These are phyloP conservation scores for Tretioscincus oriximinensis DNA, from an alignment of 2,113 vertebrate species.

Conservation along the genomic window DNA sequence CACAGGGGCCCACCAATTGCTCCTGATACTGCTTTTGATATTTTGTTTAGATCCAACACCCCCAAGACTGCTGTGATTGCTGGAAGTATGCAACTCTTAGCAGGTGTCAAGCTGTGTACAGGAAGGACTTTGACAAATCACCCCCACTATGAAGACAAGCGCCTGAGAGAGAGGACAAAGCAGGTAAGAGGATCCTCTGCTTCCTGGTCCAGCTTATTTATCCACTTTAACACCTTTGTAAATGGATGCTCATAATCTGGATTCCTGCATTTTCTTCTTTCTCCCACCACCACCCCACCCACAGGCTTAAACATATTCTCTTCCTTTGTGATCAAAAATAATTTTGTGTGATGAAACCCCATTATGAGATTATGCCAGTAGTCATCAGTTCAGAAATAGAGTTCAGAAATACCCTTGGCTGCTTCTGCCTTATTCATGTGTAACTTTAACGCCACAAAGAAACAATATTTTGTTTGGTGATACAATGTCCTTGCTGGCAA, in stretches of 20 bases:
- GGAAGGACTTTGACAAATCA: conserved; percentile 94
- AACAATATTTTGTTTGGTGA: too few species aligned
- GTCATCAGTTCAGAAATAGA: not conserved
- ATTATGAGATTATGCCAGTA: not conserved
- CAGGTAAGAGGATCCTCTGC: conserved; percentile 74
- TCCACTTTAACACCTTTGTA: not conserved
- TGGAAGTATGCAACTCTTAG: conserved; percentile 97
- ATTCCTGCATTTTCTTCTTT: not conserved
- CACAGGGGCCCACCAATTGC: too few species aligned
- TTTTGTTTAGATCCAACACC: conserved; percentile 82
- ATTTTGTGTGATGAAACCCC: not conserved
- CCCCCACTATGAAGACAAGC: conserved; percentile 94
- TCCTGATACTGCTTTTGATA: conserved; percentile 5
- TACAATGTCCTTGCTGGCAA: too few species aligned
- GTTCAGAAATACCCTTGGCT: too few species aligned
- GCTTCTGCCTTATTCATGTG: too few species aligned
- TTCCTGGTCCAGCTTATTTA: not conserved
- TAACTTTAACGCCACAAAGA: too few species aligned
- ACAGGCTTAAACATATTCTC: not conserved
- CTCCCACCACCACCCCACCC: too few species aligned
- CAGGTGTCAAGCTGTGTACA: conserved; percentile 96
- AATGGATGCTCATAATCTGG: not conserved
- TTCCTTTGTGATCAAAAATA: not conserved
- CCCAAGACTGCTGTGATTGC: conserved; percentile 89
- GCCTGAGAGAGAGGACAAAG: conserved; percentile 89